Evolutionary conservation across 2,113 vertebrate genomes (phyloP).

Genomic region (Micronisus gabar): DNA sequence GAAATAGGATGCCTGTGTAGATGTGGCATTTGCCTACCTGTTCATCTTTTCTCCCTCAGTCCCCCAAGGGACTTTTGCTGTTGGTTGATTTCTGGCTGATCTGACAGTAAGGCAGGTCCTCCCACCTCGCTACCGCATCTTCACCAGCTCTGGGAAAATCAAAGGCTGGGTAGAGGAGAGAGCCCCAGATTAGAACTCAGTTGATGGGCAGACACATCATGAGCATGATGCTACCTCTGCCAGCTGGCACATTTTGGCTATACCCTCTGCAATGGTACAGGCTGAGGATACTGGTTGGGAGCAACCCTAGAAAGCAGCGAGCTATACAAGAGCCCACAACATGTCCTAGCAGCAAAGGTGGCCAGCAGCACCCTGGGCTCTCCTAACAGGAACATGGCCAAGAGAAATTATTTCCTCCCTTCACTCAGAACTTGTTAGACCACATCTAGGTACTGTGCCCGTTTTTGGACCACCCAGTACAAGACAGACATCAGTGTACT

Average conservation of each 20-base stretch:
- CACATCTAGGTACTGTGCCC: not conserved
- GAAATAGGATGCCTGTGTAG: not conserved
- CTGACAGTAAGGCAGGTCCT: not conserved
- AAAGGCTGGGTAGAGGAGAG: not conserved
- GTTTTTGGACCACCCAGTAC: not conserved
- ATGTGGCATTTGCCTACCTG: not conserved
- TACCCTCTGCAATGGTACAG: not conserved
- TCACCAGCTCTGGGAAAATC: not conserved
- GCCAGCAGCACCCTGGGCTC: not conserved
- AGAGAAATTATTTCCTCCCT: not conserved
- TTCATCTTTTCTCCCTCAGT: not conserved
- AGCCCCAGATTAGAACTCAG: not conserved
- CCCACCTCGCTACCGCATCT: rapidly evolving
- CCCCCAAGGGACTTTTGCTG: not conserved
- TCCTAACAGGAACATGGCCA: not conserved
- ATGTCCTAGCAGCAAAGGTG: not conserved
- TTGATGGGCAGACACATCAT: rapidly evolving
- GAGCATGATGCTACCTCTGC: not conserved
- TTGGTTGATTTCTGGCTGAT: not conserved
- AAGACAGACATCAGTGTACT: not conserved
- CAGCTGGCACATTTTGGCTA: not conserved
- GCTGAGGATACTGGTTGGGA: not conserved
- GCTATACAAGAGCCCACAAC: not conserved
- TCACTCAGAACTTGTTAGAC: not conserved
- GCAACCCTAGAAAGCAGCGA: not conserved